phyloP scores from a whole-genome alignment of 2,113 vertebrate species.

The Lepisosteus oculatus region DNA sequence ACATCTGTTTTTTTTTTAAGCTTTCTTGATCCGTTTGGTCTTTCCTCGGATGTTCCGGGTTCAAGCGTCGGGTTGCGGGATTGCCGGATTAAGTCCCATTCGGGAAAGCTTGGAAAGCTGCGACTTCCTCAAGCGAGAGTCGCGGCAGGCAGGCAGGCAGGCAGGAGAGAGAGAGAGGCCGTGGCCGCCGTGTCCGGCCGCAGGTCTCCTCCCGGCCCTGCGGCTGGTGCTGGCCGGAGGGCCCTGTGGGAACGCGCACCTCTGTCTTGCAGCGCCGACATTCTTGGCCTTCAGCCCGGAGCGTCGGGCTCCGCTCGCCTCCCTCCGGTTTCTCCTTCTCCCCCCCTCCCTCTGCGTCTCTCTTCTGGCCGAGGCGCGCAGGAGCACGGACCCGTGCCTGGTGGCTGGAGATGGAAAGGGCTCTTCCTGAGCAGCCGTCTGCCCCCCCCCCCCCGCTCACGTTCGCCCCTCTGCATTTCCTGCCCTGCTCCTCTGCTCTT shows the following conservation, averaged over 20 bases:
- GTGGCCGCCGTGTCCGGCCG: constrained; percentile 23
- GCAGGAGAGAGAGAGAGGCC: not conserved
- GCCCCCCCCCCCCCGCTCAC: not conserved
- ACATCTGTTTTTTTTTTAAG: not conserved
- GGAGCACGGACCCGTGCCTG: not conserved
- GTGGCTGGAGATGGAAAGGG: constrained; percentile 43
- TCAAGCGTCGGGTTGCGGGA: not conserved
- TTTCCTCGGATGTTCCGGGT: not conserved
- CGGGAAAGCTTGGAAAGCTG: not conserved
- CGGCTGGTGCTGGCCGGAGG: constrained; percentile 60
- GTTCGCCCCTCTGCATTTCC: constrained; percentile 17
- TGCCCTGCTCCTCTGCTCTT: constrained; percentile 24
- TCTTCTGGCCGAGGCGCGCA: not conserved
- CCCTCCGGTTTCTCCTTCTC: constrained; percentile 59
- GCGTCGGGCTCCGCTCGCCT: constrained; percentile 63
- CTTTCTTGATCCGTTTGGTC: not conserved
- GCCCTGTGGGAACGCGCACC: constrained; percentile 59
- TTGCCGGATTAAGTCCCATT: not conserved
- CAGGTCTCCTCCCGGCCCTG: constrained; percentile 46
- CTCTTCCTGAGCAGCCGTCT: constrained; percentile 2
- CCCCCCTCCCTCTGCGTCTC: constrained; percentile 39
- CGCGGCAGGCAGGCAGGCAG: constrained; percentile 1
- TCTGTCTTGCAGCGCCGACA: constrained; percentile 73
- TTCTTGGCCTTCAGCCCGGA: constrained; percentile 83
- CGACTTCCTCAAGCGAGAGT: constrained; percentile 13